These are phyloP conservation scores for Brachionus manjavacas DNA, from an alignment of 1,140 invertebrate genomes.

Conservation along the genomic window DNA sequence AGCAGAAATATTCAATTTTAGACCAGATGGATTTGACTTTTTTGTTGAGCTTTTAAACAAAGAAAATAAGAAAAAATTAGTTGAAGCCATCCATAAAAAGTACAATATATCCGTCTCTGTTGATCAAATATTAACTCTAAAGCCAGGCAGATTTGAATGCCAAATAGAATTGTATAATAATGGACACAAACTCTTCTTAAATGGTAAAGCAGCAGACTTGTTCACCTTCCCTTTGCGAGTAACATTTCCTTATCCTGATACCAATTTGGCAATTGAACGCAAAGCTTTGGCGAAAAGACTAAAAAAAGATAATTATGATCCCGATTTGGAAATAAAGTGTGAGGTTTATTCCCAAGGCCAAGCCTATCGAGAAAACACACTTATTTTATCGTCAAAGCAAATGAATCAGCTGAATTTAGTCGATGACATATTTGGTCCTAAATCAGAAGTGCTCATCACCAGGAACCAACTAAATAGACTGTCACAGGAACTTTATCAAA, in stretches of 20 bases:
- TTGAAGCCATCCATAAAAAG: not conserved
- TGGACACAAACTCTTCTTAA: not conserved
- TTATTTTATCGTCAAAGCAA: not conserved
- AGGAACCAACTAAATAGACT: not conserved
- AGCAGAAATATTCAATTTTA: not conserved
- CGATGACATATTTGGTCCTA: not conserved
- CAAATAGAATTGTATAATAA: not conserved
- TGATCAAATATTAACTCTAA: not conserved
- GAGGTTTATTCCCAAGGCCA: not conserved
- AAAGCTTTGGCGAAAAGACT: not conserved
- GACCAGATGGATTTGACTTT: not conserved
- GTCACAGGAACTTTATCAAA: not conserved
- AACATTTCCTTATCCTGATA: not conserved
- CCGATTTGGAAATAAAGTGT: not conserved
- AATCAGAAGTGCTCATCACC: not conserved
- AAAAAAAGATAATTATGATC: not conserved
- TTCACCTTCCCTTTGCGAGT: not conserved
- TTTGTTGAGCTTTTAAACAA: not conserved
- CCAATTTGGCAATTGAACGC: not conserved
- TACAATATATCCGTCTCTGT: not conserved
- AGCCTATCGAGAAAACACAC: not conserved
- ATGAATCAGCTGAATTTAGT: not conserved
- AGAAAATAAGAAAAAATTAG: not conserved
- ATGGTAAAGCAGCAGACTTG: not conserved
- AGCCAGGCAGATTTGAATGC: not conserved